Conservation (phyloP, 2,888 invertebrate species). For the Papilio demoleus region DNA sequence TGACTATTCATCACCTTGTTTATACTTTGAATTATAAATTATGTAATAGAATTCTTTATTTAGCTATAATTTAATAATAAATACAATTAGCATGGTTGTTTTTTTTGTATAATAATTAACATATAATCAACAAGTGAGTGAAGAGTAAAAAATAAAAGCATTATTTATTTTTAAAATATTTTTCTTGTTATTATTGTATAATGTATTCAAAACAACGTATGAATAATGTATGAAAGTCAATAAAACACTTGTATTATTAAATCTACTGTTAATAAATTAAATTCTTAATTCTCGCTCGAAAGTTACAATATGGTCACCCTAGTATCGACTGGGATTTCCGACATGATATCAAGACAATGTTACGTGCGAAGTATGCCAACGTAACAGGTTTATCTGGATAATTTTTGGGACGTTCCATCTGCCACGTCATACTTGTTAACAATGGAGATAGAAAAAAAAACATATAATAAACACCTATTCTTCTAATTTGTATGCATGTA, state of each 20-base stretch:
- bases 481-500: conserved; percentile 27
- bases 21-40: not conserved
- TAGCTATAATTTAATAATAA: no score
- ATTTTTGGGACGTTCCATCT: conserved; percentile 36
- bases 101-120: conserved; percentile 13
- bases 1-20: conserved; percentile 9
- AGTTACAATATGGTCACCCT: conserved; percentile 3
- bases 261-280: not conserved
- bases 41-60: no score
- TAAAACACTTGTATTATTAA: not conserved
- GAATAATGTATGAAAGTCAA: no score
- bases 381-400: conserved; percentile 37
- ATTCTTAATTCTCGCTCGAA: not conserved
- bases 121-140: not conserved
- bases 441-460: conserved; percentile 39
- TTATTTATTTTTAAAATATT: not conserved
- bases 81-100: not conserved
- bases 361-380: conserved; percentile 39
- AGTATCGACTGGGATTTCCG: conserved; percentile 37
- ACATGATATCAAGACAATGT: conserved; percentile 36
- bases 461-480: conserved; percentile 25
- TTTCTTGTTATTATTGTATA: not conserved
- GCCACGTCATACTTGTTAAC: conserved; percentile 31
- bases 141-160: not conserved
- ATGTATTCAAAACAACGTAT: no score